Evolutionary conservation across 1,140 invertebrate species (phyloP), one percentile per base, ranked within the genome.

Genomic region (Formica exsecta): DNA sequence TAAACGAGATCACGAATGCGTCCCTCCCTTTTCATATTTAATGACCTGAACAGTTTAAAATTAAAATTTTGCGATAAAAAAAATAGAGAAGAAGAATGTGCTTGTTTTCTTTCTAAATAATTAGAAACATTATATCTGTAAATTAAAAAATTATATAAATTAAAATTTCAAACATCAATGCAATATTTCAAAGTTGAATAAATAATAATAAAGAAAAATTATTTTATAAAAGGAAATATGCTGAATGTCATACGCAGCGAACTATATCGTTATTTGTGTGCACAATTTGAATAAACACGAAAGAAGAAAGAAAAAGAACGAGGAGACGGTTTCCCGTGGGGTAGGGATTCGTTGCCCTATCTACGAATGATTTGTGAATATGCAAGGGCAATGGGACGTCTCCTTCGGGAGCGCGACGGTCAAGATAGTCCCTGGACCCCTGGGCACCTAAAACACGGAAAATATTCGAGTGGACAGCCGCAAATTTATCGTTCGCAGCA

Each of bases 381-480:
- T 95, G 94, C 94, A 94, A 95, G 93, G 91, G 92, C 92, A 93
- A 93, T 92, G 93, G 94, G 92, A 93, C 92, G 92, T 92, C 91
- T 93, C 93, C 93, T 92, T 90, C 92, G 93, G 92, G 92, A 93
- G 87, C 87, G 85, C 91, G 91, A 91, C 91, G 94, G 94, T 95
- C 94, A 95, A 95, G 94, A 95, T 94, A 95, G 93, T 87, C 93
- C 92, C 87, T 89, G 91, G 90, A 88, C 92, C 89, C 91, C 92
- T 84, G 93, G 90, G 91, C 94, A 91, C 92, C 93, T 94, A 95
- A 94, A 95, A 94, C 92, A 95, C 91, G 94, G 93, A 94, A 95
- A 95, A 94, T 95, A 95, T 94, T 95, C 93, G 91, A 95, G 93
- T 92, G 91, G 94, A 95, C 94, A 93, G 94, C 93, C 92, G 93